A percentile compares a stretch with the other conserved stretches of the same genome.
phyloP scores from a whole-genome alignment of 2,888 invertebrate genomes.

The Embidobia sp. region DNA sequence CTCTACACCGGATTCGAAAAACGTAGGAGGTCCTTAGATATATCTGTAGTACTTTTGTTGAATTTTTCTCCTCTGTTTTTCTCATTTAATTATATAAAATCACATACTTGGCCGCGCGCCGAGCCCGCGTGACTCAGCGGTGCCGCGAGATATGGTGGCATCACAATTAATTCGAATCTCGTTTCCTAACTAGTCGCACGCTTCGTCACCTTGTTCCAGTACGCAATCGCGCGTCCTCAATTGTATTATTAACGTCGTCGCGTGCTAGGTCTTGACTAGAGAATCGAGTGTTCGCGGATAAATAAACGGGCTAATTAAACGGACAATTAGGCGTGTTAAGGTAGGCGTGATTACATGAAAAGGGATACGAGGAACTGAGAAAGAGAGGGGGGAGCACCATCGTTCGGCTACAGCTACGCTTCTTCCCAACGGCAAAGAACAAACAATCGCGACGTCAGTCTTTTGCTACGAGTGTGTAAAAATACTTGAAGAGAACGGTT shows the following conservation, averaged over 20 bases:
- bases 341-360: constrained; percentile 61
- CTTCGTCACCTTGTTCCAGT: constrained; percentile 64
- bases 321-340: constrained; percentile 56
- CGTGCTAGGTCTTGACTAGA: constrained; percentile 67
- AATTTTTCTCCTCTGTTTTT: constrained; percentile 15
- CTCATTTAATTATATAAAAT: constrained; percentile 76
- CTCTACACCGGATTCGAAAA: constrained; percentile 69
- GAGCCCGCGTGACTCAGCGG: constrained; percentile 80
- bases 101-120: constrained; percentile 81
- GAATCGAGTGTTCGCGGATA: constrained; percentile 62
- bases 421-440: constrained; percentile 22
- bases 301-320: constrained; percentile 59
- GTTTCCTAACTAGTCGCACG: constrained; percentile 73
- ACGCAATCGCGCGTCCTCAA: constrained; percentile 63
- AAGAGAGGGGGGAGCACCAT: constrained; percentile 20
- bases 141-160: constrained; percentile 91
- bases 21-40: constrained; percentile 76
- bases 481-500: constrained; percentile 40
- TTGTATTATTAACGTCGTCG: constrained; percentile 65
- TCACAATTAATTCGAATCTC: constrained; percentile 84
- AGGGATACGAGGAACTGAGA: constrained; percentile 59
- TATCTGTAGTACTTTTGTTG: constrained; percentile 70
- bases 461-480: constrained; percentile 60
- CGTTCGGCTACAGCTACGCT: constrained; percentile 22
- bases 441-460: constrained; percentile 59